These are phyloP conservation scores for Himantopus leucocephalus DNA, from an alignment of 2,113 vertebrate species.

Conservation along the genomic window DNA sequence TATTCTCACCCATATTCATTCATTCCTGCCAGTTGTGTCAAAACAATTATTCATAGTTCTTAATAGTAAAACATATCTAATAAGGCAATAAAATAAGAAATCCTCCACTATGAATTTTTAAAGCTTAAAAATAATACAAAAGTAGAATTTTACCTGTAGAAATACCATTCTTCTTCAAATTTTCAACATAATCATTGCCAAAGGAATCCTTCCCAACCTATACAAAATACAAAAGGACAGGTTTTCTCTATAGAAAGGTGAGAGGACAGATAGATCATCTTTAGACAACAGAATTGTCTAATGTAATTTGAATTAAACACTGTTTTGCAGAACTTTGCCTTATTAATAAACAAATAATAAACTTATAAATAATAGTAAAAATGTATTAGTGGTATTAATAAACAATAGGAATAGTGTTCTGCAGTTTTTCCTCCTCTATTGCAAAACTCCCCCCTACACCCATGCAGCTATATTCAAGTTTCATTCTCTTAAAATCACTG, in stretches of 20 bases:
- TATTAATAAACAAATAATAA: neutral
- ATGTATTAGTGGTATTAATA: neutral
- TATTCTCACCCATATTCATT: neutral
- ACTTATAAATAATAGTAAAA: neutral
- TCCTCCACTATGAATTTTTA: neutral
- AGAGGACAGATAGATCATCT: slow-evolving; percentile 1
- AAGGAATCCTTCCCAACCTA: slow-evolving; percentile 97
- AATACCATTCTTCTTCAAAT: slow-evolving; percentile 90
- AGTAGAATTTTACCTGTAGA: slow-evolving; percentile 85
- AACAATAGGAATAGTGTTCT: neutral
- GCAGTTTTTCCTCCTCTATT: neutral
- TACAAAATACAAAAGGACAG: slow-evolving; percentile 63
- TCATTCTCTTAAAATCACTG: neutral
- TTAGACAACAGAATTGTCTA: slow-evolving; percentile 41
- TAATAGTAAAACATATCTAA: neutral
- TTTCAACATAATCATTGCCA: slow-evolving; percentile 92
- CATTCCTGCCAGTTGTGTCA: neutral
- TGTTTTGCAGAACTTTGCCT: neutral
- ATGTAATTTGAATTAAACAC: slow-evolving; percentile 19
- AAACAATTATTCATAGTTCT: neutral
- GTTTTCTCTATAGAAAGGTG: neutral
- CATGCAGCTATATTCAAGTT: neutral
- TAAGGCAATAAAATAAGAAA: neutral
- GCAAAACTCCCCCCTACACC: neutral
- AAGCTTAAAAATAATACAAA: neutral